Percentiles rank a stretch among this genome's conserved stretches.
Evolutionary conservation across 2,888 invertebrate genomes (phyloP).

Genomic region (Cantharis rufa): DNA sequence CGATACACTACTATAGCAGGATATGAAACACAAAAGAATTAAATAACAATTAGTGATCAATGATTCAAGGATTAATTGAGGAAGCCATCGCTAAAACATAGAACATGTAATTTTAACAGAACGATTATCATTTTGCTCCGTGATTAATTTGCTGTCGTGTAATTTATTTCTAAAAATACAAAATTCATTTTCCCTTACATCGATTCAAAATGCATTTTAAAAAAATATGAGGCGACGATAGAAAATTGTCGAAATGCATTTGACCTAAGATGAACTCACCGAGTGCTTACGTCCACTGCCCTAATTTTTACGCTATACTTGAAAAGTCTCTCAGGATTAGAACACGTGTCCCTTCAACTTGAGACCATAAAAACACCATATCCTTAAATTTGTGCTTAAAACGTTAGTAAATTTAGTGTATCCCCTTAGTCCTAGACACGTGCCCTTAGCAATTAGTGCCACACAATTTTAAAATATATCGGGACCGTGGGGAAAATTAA

Average conservation of each 20-base stretch:
- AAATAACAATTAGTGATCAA: conserved; percentile 6
- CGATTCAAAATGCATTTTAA: not conserved
- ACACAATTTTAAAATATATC: not conserved
- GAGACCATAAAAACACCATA: not conserved
- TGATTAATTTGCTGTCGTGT: not conserved
- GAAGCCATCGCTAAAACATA: not conserved
- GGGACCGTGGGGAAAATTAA: not conserved
- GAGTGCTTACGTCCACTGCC: not conserved
- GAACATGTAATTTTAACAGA: not conserved
- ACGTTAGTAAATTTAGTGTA: not conserved
- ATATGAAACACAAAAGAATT: conserved; percentile 8
- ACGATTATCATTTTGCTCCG: not conserved
- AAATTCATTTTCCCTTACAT: not conserved
- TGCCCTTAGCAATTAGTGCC: not conserved
- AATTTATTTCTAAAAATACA: not conserved
- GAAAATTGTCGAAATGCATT: not conserved
- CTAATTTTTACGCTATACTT: not conserved
- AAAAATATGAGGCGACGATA: not conserved
- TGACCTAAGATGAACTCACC: not conserved
- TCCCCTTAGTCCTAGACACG: not conserved
- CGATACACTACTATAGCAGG: not conserved
- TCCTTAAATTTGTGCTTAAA: not conserved
- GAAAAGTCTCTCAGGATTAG: not conserved
- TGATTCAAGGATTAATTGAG: conserved; percentile 10
- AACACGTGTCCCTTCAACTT: not conserved